These are phyloP conservation scores for Ceratosolen solmsi DNA, from an alignment of 1,140 invertebrate genomes.

Conservation along the genomic window DNA sequence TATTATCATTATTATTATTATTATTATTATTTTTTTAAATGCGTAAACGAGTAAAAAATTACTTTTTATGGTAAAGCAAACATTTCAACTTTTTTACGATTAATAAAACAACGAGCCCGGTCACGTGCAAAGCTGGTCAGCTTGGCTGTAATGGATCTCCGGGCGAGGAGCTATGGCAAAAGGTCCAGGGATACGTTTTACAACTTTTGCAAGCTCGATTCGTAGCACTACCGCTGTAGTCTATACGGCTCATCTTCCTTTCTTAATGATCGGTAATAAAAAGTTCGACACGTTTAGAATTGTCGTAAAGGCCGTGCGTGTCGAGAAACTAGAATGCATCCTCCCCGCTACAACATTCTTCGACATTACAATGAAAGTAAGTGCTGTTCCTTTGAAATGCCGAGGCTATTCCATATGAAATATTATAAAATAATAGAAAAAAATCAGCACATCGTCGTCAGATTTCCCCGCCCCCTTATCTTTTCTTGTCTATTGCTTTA, in stretches of 20 bases:
- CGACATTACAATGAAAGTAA: slow-evolving; percentile 27
- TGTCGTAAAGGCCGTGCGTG: slow-evolving; percentile 43
- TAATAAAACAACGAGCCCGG: slow-evolving; percentile 44
- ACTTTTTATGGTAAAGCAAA: slow-evolving; percentile 39
- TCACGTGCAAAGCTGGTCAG: slow-evolving; percentile 44
- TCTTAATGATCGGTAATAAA: slow-evolving; percentile 45
- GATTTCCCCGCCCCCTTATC: no score
- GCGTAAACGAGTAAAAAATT: slow-evolving; percentile 31
- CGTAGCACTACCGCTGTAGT: neutral
- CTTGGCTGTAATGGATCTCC: slow-evolving; percentile 26
- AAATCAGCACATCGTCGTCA: no score
- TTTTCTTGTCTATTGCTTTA: no score
- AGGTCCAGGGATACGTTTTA: slow-evolving; percentile 33
- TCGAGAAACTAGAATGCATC: slow-evolving; percentile 25
- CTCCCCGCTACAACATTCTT: neutral
- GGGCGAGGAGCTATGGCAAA: neutral
- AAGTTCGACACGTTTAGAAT: slow-evolving; percentile 47
- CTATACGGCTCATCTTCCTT: slow-evolving; percentile 37
- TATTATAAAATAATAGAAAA: no score
- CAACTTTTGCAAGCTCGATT: slow-evolving; percentile 25
- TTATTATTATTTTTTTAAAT: neutral
- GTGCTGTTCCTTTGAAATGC: neutral
- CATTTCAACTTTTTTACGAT: slow-evolving; percentile 42
- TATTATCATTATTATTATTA: no score
- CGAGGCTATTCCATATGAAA: neutral